A percentile compares a stretch with the other conserved stretches of the same genome.
phyloP scores from a whole-genome alignment of 2,797 vertebrate species.

The Linurgus olivaceus region DNA sequence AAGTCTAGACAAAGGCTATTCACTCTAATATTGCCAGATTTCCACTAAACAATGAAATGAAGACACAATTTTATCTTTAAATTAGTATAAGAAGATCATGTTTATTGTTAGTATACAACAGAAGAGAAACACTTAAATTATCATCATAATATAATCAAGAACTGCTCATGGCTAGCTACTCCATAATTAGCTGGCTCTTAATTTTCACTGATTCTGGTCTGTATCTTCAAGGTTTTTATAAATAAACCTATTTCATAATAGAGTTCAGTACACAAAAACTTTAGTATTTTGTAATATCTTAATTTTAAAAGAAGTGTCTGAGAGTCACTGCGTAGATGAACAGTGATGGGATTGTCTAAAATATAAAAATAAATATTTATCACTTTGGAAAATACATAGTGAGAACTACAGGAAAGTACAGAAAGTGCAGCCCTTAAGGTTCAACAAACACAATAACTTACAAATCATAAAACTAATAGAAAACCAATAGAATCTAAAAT shows the following conservation, averaged over 20 bases:
- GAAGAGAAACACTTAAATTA: not conserved
- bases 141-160: not conserved
- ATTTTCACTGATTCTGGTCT: not conserved
- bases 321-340: not conserved
- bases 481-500: not conserved
- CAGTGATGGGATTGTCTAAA: not conserved
- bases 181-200: not conserved
- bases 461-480: not conserved
- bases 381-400: not conserved
- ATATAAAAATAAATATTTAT: not conserved
- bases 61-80: not conserved
- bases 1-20: not conserved
- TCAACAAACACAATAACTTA: not conserved
- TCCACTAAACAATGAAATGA: not conserved
- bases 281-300: not conserved
- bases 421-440: not conserved
- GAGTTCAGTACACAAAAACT: not conserved
- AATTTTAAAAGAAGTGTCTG: not conserved
- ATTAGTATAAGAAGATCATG: not conserved
- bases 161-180: not conserved
- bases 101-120: not conserved
- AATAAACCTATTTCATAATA: not conserved
- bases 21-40: not conserved
- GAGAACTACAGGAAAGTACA: not conserved
- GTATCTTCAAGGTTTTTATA: not conserved